Conservation (phyloP, 2,113 vertebrate genomes). For the Dasyurus viverrinus region DNA sequence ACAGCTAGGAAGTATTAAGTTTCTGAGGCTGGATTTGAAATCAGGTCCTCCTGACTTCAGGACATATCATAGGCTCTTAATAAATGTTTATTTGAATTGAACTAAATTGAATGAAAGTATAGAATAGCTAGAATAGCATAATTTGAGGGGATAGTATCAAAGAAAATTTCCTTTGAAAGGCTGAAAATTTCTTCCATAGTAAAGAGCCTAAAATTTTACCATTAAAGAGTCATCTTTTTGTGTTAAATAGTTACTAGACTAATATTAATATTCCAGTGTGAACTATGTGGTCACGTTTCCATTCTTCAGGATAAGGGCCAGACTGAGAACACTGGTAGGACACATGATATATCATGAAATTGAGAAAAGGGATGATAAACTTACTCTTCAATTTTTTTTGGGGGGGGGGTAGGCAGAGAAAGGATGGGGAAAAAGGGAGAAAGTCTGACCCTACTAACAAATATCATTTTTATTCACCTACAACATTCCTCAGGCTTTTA, state of each 20-base stretch:
- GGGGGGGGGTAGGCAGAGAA: not conserved
- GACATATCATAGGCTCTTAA: not conserved
- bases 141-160: not conserved
- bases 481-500: not conserved
- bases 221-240: not conserved
- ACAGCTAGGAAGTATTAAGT: too few relatives aligned
- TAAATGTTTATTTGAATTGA: not conserved
- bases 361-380: not conserved
- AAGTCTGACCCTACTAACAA: not conserved
- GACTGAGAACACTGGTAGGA: not conserved
- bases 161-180: not conserved
- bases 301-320: not conserved
- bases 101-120: not conserved
- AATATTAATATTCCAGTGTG: not conserved
- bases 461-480: not conserved
- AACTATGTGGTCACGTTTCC: not conserved
- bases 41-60: too few relatives aligned
- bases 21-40: too few relatives aligned
- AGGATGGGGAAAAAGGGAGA: not conserved
- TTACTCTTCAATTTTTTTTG: not conserved
- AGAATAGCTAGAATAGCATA: not conserved
- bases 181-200: not conserved
- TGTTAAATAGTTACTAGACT: not conserved
- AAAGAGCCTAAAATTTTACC: not conserved
- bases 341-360: not conserved